Percentiles rank a stretch among this genome's conserved stretches.
These are phyloP conservation scores for Salpingus planirostris DNA, from an alignment of 2,888 invertebrate genomes.

Conservation along the genomic window DNA sequence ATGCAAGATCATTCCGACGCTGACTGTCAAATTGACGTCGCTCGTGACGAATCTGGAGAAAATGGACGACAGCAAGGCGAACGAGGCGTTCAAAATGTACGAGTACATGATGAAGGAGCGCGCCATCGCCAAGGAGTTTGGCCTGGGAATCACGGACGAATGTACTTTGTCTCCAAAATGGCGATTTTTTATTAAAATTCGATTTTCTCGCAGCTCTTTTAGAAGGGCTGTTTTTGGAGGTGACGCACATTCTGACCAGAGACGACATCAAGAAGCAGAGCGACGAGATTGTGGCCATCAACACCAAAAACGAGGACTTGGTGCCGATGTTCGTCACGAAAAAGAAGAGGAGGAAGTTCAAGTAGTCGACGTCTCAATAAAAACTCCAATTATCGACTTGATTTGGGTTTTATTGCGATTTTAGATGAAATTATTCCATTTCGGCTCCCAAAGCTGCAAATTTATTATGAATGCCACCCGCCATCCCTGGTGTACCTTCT, in stretches of 20 bases:
- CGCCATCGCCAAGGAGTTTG: slow-evolving; percentile 18
- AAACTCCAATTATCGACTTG: too few relatives aligned
- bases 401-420: too few relatives aligned
- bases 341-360: not conserved
- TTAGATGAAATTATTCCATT: slow-evolving; percentile 16
- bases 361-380: too few relatives aligned
- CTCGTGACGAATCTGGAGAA: slow-evolving; percentile 19
- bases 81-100: slow-evolving; percentile 24
- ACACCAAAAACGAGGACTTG: slow-evolving; percentile 22
- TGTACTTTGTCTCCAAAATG: slow-evolving; percentile 16
- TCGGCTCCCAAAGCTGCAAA: slow-evolving; percentile 21
- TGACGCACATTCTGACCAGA: slow-evolving; percentile 21
- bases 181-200: slow-evolving; percentile 1
- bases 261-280: slow-evolving; percentile 31
- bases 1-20: slow-evolving; percentile 23
- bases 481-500: slow-evolving; percentile 11
- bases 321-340: slow-evolving; percentile 8
- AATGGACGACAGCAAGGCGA: slow-evolving; percentile 12
- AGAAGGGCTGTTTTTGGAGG: slow-evolving; percentile 23
- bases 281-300: slow-evolving; percentile 26
- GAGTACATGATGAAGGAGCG: slow-evolving; percentile 26
- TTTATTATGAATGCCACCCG: slow-evolving; percentile 17
- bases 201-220: slow-evolving; percentile 21
- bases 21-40: slow-evolving; percentile 19
- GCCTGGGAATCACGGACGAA: slow-evolving; percentile 22